These are phyloP conservation scores for Zaprionus kolodkinae DNA, from an alignment of 1,140 invertebrate genomes.

Conservation along the genomic window DNA sequence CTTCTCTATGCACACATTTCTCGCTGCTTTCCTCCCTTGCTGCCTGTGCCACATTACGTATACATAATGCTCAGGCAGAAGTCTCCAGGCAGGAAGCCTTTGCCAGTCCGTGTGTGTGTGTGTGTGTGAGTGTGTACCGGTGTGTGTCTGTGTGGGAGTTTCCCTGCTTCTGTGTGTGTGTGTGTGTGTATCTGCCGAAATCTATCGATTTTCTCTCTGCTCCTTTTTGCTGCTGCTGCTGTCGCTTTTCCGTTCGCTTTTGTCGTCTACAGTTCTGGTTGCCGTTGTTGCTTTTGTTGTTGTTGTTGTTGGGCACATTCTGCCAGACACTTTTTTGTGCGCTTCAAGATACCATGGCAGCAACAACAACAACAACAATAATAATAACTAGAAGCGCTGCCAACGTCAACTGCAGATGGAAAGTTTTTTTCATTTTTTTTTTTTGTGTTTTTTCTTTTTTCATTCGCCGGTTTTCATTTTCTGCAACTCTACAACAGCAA, in stretches of 20 bases:
- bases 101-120: constrained; percentile 23
- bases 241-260: constrained; percentile 3
- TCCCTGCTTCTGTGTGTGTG: constrained; percentile 5
- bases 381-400: neutral
- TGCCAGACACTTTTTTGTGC: constrained; percentile 37
- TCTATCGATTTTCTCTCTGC: constrained; percentile 74
- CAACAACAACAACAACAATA: constrained; percentile 12
- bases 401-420: constrained; percentile 39
- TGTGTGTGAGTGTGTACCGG: constrained; percentile 1
- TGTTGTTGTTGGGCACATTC: constrained; percentile 24
- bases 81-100: constrained; percentile 49
- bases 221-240: constrained; percentile 39
- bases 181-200: constrained; percentile 73
- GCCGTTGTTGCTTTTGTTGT: constrained; percentile 5
- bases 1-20: neutral
- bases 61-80: constrained; percentile 39
- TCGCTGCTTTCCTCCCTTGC: neutral
- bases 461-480: constrained; percentile 32
- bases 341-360: constrained; percentile 39
- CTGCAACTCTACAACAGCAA: constrained; percentile 4
- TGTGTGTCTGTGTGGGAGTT: neutral
- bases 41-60: constrained; percentile 49
- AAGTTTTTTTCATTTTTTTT: constrained; percentile 25
- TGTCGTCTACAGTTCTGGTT: constrained; percentile 33
- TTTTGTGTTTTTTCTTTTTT: neutral